A percentile compares a stretch with the other conserved stretches of the same genome.
These are phyloP conservation scores for Lerista edwardsae DNA, from an alignment of 2,797 vertebrate species.

Conservation along the genomic window DNA sequence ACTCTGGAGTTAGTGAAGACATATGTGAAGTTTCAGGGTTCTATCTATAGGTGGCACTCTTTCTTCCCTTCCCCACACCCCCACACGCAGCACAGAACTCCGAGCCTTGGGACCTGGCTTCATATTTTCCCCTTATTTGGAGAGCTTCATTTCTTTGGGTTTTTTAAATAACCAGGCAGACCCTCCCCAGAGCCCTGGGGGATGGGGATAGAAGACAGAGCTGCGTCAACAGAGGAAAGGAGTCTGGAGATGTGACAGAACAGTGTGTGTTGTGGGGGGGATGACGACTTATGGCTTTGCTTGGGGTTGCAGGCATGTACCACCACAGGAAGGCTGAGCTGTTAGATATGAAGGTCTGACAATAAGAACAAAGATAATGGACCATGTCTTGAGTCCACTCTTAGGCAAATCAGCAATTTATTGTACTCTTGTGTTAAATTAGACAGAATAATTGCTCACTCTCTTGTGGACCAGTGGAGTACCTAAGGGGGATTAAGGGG, in stretches of 20 bases:
- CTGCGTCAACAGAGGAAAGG: neutral
- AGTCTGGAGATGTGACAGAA: neutral
- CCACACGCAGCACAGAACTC: neutral
- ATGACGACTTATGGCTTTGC: neutral
- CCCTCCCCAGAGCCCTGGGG: slow-evolving; percentile 19
- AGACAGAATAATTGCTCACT: neutral
- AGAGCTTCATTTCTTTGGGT: slow-evolving; percentile 32
- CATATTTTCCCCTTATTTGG: slow-evolving; percentile 53
- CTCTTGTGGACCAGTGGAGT: neutral
- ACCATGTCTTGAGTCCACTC: neutral
- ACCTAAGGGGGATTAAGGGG: too few species aligned
- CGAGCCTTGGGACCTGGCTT: slow-evolving; percentile 18
- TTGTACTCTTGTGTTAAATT: neutral
- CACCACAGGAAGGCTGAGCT: neutral
- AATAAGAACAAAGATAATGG: too few species aligned
- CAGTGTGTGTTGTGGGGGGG: neutral
- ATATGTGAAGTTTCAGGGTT: neutral
- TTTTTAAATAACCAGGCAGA: slow-evolving; percentile 30
- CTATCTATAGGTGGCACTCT: slow-evolving; percentile 14
- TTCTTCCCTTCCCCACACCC: slow-evolving; percentile 2
- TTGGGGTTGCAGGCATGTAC: neutral
- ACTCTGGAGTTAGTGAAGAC: neutral
- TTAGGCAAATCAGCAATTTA: neutral
- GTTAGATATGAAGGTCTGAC: neutral
- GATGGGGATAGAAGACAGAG: neutral